A percentile compares a stretch with the other conserved stretches of the same genome.
Conservation (phyloP, 2,888 invertebrate genomes). For the Sarcophaga rosellei region DNA sequence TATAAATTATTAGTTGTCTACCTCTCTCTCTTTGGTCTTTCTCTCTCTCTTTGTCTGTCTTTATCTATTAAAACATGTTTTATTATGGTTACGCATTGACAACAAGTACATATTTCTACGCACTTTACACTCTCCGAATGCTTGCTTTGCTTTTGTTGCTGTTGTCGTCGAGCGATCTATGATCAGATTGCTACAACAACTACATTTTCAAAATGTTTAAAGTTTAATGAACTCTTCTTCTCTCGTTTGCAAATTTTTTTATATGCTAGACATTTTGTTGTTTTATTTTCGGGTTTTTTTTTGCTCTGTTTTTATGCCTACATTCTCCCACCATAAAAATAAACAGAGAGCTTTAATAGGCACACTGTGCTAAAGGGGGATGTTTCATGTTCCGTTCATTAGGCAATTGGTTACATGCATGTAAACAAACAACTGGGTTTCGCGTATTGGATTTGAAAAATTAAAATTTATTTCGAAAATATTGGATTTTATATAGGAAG, state of each 20-base stretch:
- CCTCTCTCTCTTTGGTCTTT: neutral
- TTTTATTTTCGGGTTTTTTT: neutral
- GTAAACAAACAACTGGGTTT: neutral
- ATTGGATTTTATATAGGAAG: too few relatives aligned
- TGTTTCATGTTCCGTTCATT: neutral
- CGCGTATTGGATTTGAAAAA: too few relatives aligned
- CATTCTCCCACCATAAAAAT: conserved; percentile 16
- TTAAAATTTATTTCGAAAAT: too few relatives aligned
- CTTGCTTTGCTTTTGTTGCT: neutral
- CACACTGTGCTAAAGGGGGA: neutral
- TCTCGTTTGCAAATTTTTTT: conserved; percentile 1
- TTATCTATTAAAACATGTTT: neutral
- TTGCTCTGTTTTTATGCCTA: neutral
- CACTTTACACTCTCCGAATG: neutral
- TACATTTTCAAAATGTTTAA: neutral
- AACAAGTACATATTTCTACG: neutral
- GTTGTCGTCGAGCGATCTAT: neutral
- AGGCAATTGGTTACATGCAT: neutral
- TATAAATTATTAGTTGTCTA: too few relatives aligned
- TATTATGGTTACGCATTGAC: conserved; percentile 6
- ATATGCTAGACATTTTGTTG: too few relatives aligned
- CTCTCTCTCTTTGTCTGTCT: neutral
- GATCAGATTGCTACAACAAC: neutral
- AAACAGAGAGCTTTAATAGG: neutral
- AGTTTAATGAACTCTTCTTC: conserved; percentile 52